Base-by-base conservation (phyloP, 2,113 vertebrate genomes). In the Protomyctophum bolini region DNA sequence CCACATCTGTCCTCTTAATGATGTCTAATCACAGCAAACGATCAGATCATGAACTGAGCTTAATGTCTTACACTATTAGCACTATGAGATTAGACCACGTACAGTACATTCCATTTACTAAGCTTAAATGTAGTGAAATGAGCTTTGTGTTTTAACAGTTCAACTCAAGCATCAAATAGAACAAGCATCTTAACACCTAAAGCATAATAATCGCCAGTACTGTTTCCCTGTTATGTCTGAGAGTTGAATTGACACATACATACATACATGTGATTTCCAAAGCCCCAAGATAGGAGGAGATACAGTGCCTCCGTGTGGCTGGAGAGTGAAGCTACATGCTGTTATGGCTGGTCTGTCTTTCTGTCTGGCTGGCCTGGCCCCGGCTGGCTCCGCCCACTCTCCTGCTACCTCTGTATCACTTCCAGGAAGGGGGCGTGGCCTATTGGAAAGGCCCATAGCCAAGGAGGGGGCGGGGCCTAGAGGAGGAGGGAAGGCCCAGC, bases 391-490 rank as follows among this genome's bases (percentile, higher is more conserved):
- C n/a, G n/a, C n/a, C 33, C 33, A 33, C 33, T 33, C n/a, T n/a
- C n/a, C 12, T 46, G 10, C 9, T 60, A 67, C 3, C 46, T 6
- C 46, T 46, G 10, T 14, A 63, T 74, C 52, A 66, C 75, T 90
- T 88, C 83, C 85, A 82, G 88, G 87, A 88, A 90, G 75, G 82
- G 81, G 75, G 78, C 76, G 14, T 71, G 76, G 29, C 58, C 58
- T 60, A 11, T 11, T n/a, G n/a, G n/a, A n/a, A n/a, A n/a, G n/a
- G n/a, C n/a, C n/a, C n/a, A n/a, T n/a, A n/a, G n/a, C n/a, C n/a
- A n/a, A n/a, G n/a, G n/a, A n/a, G n/a, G n/a, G n/a, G n/a, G n/a
- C n/a, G n/a, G n/a, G n/a, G n/a, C n/a, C n/a, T n/a, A n/a, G n/a
- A n/a, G n/a, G 11, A 10, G 29, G 10, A 41, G 33, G 76, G 80